These are phyloP conservation scores for Portevinia maculata DNA, from an alignment of 2,888 invertebrate genomes.

Conservation along the genomic window DNA sequence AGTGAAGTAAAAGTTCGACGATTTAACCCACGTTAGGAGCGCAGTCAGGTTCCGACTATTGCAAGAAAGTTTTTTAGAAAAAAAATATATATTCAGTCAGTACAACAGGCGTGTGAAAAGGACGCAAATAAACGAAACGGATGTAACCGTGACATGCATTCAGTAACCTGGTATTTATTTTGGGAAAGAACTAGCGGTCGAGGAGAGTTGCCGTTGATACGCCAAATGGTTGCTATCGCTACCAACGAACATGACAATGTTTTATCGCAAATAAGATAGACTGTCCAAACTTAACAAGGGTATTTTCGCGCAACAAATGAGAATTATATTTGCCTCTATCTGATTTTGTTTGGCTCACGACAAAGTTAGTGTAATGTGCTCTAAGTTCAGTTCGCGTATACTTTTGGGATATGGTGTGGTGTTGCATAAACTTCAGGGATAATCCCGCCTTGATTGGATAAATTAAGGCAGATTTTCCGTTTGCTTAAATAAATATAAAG, in stretches of 20 bases:
- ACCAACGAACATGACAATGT: slow-evolving; percentile 26
- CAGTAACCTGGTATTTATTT: slow-evolving; percentile 27
- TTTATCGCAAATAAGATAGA: slow-evolving; percentile 39
- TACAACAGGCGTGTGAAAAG: slow-evolving; percentile 3
- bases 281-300: slow-evolving; percentile 54
- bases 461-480: slow-evolving; percentile 4
- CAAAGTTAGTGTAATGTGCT: background rate
- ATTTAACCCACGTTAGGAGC: slow-evolving; percentile 30
- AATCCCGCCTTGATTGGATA: slow-evolving; percentile 41
- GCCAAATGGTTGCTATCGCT: background rate
- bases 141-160: slow-evolving; percentile 71
- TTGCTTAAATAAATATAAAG: background rate
- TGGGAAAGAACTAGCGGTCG: slow-evolving; percentile 5
- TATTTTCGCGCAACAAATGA: slow-evolving; percentile 17
- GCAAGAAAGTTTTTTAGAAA: slow-evolving; percentile 34
- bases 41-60: slow-evolving; percentile 31
- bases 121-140: slow-evolving; percentile 53
- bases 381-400: background rate
- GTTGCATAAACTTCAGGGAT: slow-evolving; percentile 38
- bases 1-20: slow-evolving; percentile 42
- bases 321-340: background rate
- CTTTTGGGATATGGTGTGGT: background rate
- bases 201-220: slow-evolving; percentile 16
- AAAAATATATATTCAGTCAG: background rate
- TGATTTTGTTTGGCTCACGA: background rate